Evolutionary conservation across 2,888 invertebrate species (phyloP), one percentile per base, ranked within the genome.

Genomic region (Cosmia trapezina): DNA sequence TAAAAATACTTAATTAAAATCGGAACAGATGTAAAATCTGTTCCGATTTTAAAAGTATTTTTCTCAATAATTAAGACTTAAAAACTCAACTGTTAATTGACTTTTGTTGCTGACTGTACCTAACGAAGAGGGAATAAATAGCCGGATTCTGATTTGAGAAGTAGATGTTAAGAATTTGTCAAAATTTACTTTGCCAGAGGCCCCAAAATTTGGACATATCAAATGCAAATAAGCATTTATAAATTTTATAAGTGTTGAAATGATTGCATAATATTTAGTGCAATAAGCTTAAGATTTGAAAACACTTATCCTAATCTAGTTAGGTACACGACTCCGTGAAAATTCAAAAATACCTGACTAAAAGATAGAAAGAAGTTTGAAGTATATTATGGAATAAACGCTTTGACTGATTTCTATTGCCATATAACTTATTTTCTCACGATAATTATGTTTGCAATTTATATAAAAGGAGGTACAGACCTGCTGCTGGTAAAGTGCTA

Each of bases 401-500:
- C 37, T 57, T 19, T n/a, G 57, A 37, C 37, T 12, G 12, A 56
- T 57, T 57, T 57, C 3, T 19, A 7, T 37, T 57, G 33, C 12
- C 3, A 0, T 33, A 22, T 11, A 56, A 12, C 12, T 14, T 8
- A n/a, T 59, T 8, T 59, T 37, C 4, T 41, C 12, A 17, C 17
- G 33, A 9, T 53, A 45, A n/a, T n/a, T n/a, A 2, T 41, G 8
- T n/a, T 59, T 59, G 12, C 59, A 14, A 37, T 19, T 19, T 37
- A 19, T 57, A 2, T 22, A 53, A 22, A 53, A 53, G 8, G 3
- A 49, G n/a, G 8, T n/a, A 63, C 62, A 49, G 4, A 63, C 63
- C 63, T 51, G 63, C 17, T 94, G 93, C 80, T 96, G 96, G 84
- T 97, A 97, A 0, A 97, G 86, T 0, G 97, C 97, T 17, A 96